These are phyloP conservation scores for Parazoanthus atlanticus DNA, from an alignment of 92 coral and sea anemone genomes.

Conservation along the genomic window DNA sequence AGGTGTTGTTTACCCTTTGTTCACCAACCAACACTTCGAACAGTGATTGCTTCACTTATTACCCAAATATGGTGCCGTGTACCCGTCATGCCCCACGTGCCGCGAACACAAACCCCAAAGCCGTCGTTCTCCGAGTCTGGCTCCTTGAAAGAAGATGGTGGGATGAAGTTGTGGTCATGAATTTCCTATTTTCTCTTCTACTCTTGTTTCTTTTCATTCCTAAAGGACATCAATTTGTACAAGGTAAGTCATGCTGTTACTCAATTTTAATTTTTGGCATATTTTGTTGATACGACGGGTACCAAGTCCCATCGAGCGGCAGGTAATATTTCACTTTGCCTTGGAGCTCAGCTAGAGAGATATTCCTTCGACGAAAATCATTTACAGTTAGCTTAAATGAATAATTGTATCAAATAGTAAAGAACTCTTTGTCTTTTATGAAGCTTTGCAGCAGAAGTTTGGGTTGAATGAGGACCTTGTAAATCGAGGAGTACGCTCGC, in stretches of 20 bases:
- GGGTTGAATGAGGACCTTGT: not conserved
- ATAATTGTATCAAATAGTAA: not conserved
- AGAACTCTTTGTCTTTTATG: not conserved
- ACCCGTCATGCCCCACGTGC: conserved; percentile 46
- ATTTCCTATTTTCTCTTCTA: conserved; percentile 41
- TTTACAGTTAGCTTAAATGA: not conserved
- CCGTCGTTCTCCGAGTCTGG: conserved; percentile 13
- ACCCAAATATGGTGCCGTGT: conserved; percentile 34
- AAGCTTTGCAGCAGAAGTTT: not conserved
- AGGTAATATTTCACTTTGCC: not conserved
- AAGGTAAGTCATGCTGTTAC: conserved; percentile 27
- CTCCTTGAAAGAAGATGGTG: conserved; percentile 38
- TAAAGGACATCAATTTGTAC: conserved; percentile 32
- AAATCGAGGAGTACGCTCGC: not conserved
- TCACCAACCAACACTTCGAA: not conserved
- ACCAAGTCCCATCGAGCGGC: conserved; percentile 12
- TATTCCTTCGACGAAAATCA: not conserved
- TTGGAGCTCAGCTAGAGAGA: not conserved
- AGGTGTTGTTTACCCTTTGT: not conserved
- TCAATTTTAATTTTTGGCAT: conserved; percentile 4
- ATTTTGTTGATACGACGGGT: conserved; percentile 22
- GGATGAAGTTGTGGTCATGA: conserved; percentile 49
- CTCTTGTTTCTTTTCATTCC: conserved; percentile 33
- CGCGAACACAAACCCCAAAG: conserved; percentile 4
- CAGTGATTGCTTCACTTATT: conserved; percentile 5